Base-by-base conservation (phyloP, 2,888 invertebrate species). In the Oscheius myriophilus region DNA sequence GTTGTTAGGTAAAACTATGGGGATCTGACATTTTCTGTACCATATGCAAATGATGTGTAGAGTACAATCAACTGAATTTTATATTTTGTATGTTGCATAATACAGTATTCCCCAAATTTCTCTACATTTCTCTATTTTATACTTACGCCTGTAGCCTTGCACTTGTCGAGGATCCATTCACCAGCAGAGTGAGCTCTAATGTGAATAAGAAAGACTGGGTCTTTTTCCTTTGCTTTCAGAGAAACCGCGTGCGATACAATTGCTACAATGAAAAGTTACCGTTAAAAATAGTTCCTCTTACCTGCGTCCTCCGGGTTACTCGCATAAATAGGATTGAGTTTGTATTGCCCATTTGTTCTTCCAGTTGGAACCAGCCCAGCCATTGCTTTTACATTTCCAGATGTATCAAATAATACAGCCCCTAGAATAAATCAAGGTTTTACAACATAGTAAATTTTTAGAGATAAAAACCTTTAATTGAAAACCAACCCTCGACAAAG, bases 311-410 rank as follows among this genome's bases (percentile, higher is more conserved):
- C 45, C n/a, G 14, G n/a, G 14, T 57, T 65, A 14, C 33, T 16
- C 7, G 57, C 45, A 23, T 42, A 65, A n/a, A 65, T 23, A 18
- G 66, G 66, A 21, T 65, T 65, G 7, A 65, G 18, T 45, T 65
- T 65, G 46, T 57, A 65, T 23, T 39, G 42, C n/a, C 45, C 33
- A 2, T 39, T 9, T n/a, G 12, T 25, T 23, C 23, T 49, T 9
- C 55, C 55, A 33, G 66, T 65, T 9, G 57, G 57, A 9, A 42
- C 42, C 2, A 39, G 39, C 7, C 57, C 57, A 11, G 55, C 45
- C 42, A 65, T 23, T 55, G 58, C 66, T 42, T 25, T 18, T 1
- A 57, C 21, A 12, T 23, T 16, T 18, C 33, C 16, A 51, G 21
- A 7, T n/a, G 14, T 12, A 39, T 62, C 42, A n/a, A 49, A 18